Conservation (phyloP, 2,113 vertebrate genomes). For the Varanus komodoensis region DNA sequence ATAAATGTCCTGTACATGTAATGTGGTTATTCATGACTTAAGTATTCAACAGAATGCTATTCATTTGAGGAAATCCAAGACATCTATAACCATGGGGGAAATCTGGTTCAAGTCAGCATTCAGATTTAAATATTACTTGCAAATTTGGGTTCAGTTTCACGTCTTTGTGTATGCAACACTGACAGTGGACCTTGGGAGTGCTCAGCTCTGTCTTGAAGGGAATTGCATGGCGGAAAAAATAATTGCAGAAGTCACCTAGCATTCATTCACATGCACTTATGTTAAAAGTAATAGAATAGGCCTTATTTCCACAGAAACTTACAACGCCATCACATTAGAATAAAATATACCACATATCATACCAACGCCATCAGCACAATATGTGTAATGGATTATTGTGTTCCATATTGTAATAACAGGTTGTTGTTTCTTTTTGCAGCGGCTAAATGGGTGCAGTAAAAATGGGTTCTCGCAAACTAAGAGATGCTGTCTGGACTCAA, state of each 20-base stretch:
- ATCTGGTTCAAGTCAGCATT: slow-evolving; percentile 71
- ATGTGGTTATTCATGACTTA: slow-evolving; percentile 71
- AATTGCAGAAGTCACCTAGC: slow-evolving; percentile 72
- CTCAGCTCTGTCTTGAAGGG: slow-evolving; percentile 64
- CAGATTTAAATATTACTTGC: slow-evolving; percentile 75
- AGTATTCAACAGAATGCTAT: slow-evolving; percentile 66
- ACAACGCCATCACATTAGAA: slow-evolving; percentile 35
- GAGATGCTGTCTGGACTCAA: background rate
- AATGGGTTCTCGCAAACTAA: background rate
- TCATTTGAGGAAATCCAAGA: slow-evolving; percentile 70
- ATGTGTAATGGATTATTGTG: slow-evolving; percentile 40
- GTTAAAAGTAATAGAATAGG: slow-evolving; percentile 69
- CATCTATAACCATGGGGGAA: slow-evolving; percentile 76
- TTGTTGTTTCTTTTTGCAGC: background rate
- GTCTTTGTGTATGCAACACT: slow-evolving; percentile 71
- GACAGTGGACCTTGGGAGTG: slow-evolving; percentile 74
- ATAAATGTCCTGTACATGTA: slow-evolving; percentile 65
- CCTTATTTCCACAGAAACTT: slow-evolving; percentile 61
- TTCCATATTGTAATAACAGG: background rate
- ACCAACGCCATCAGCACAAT: slow-evolving; percentile 64
- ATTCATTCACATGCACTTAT: slow-evolving; percentile 73
- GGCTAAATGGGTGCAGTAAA: background rate
- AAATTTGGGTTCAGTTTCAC: slow-evolving; percentile 77
- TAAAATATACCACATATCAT: slow-evolving; percentile 64
- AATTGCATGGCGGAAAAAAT: slow-evolving; percentile 74